phyloP scores from a whole-genome alignment of 2,888 invertebrate genomes.

The Cataglyphis albicans region DNA sequence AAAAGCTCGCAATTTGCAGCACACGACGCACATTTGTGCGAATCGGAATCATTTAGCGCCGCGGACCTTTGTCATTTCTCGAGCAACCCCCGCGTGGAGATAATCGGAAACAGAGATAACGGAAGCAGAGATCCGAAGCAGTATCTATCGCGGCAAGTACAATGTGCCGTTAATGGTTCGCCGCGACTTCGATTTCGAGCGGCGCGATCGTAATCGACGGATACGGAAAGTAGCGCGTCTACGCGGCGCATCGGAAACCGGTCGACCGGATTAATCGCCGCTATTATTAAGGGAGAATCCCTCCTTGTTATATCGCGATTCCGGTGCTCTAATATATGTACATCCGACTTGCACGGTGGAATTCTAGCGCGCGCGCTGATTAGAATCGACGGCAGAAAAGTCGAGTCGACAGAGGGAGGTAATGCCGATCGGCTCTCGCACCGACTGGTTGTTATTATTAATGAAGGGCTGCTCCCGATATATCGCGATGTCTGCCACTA shows the following conservation, averaged over 20 bases:
- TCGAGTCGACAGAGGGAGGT: constrained; percentile 55
- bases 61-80: neutral
- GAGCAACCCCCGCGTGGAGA: neutral
- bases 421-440: constrained; percentile 37
- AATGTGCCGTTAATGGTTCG: constrained; percentile 13
- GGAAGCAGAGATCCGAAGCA: neutral
- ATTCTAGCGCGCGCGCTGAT: constrained; percentile 49
- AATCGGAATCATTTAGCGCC: neutral
- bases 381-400: constrained; percentile 63
- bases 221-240: constrained; percentile 26
- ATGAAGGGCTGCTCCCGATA: constrained; percentile 41
- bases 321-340: constrained; percentile 44
- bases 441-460: constrained; percentile 39
- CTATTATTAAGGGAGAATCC: constrained; percentile 42
- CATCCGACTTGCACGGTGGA: constrained; percentile 20
- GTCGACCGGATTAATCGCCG: constrained; percentile 59
- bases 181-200: constrained; percentile 9
- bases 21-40: neutral
- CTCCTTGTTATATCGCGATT: constrained; percentile 47
- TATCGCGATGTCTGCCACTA: constrained; percentile 35
- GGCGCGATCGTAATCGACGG: constrained; percentile 30
- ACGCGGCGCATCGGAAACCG: constrained; percentile 17
- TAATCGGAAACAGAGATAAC: constrained; percentile 24
- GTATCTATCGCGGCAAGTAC: neutral
- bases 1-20: constrained; percentile 38